Percentiles rank a stretch among this genome's conserved stretches.
phyloP scores from a whole-genome alignment of 2,113 vertebrate genomes.

The Pogonocichla stellata region DNA sequence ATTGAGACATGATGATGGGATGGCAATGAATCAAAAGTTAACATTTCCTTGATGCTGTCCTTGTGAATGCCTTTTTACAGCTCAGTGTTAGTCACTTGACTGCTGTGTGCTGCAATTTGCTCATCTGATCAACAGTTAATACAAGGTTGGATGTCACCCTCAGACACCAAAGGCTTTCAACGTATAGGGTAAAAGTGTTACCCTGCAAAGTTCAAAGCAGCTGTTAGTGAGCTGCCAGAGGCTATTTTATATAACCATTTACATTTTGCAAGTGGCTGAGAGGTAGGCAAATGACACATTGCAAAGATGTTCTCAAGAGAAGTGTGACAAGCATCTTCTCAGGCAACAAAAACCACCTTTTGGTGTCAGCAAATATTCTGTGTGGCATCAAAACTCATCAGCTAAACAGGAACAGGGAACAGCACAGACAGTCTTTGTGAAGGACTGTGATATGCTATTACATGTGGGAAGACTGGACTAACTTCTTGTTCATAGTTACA shows the following conservation, averaged over 20 bases:
- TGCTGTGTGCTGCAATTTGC: background rate
- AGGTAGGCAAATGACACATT: background rate
- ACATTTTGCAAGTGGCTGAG: background rate
- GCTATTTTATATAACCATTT: background rate
- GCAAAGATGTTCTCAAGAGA: background rate
- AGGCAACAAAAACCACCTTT: background rate
- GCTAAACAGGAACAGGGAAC: background rate
- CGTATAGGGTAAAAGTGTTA: background rate
- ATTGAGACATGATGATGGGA: background rate
- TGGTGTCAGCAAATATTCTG: background rate
- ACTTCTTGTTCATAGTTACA: background rate
- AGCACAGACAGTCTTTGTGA: background rate
- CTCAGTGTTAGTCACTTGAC: background rate
- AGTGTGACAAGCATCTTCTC: background rate
- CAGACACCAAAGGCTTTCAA: background rate
- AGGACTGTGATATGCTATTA: background rate
- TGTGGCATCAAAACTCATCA: background rate
- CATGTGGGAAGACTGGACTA: background rate
- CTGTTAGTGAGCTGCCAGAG: background rate
- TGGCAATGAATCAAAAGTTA: background rate
- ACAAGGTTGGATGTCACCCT: background rate
- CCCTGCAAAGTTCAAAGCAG: background rate
- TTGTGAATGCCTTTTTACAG: background rate
- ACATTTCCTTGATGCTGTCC: background rate
- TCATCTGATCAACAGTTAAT: background rate